Base-by-base conservation (phyloP, 30 jellyfish, hydroid and myxozoan genomes). In the Mastigias papua region DNA sequence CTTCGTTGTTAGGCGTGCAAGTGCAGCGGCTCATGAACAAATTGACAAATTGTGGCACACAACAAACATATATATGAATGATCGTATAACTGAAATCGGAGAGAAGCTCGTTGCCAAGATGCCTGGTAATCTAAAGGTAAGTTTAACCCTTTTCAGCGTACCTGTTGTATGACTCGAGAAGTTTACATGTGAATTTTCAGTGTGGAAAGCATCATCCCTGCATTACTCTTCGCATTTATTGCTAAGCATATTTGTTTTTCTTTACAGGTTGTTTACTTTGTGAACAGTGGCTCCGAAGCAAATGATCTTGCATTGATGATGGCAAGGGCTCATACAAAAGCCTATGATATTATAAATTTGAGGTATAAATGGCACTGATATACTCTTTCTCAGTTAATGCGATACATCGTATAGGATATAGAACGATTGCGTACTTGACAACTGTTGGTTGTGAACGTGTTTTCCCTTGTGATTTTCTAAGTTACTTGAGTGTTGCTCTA, bases 251-350 rank as follows among this genome's bases (percentile, higher is more conserved):
- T n/a, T 64, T 23, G 13, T 0, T 35, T 26, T 51, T 25, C 81
- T 86, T 32, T 49, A 1, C 0, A 93, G 98, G 97, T 88, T 68
- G 81, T 89, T 46, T 93, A 86, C 68, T 96, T 96, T 91, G 97
- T 91, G 35, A 96, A 96, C 96, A 96, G 98, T 81, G 99, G 99
- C 2, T 73, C 98, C 31, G 99, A 96, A 73, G 99, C 99, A 13
- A 96, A 96, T 71, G 99, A 96, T 37, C 78, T 96, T 29, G 99
- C 99, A 21, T 70, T 91, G 92, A 48, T 91, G 91, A 78, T 96
- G 96, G 92, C 92, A 63, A 88, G 99, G 65, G 98, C 98, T 11
- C 69, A 96, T 66, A 96, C 99, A 2, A 94, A 96, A 77, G 80
- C 84, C 32, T 96, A 75, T 80, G 99, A 96, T 67, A 64, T 96